Evolutionary conservation across 2,113 vertebrate genomes (phyloP), one percentile per base, ranked within the genome.

Genomic region (Miniopterus natalensis): DNA sequence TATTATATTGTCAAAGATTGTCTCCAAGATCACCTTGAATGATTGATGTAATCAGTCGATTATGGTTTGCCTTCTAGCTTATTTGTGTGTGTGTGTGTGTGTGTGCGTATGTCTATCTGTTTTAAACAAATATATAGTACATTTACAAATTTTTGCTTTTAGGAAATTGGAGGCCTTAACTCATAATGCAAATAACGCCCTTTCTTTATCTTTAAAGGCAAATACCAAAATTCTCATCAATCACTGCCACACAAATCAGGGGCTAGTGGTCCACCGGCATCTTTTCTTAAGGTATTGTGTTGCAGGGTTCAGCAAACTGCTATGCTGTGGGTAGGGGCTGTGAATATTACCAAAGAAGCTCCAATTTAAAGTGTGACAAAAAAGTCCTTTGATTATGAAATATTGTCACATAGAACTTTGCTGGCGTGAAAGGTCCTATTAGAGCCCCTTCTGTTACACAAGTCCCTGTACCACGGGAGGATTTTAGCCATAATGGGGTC

Each of bases 161-260:
- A 36, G 65, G 45, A 57, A 70, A 10, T 18, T 2, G 14, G 31
- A 84, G 45, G 42, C 66, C 45, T 93, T 63, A 31, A 2, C 15
- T 66, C n/a, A 6, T 27, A 29, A 68, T 23, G 57, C 8, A 92
- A 66, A 90, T n/a, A 12, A 51, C 2, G 5, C 4, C 2, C 49
- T 55, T 49, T 89, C 85, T 97, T 95, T 95, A 68, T 92, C 84
- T 91, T 66, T 77, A 49, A 97, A 99, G 99, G 98, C 99, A 92
- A 99, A 99, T 88, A 63, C 93, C 90, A 99, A 98, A 92, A 86
- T 99, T 10, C 51, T 99, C 88, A 97, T 99, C 78, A 92, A 96
- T 79, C 99, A 99, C 96, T 98, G 98, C 96, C 98, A 99, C 93
- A 99, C 99, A 4, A 99, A 99, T 95, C 98, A 98, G 77, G 99